Evolutionary conservation across 1,140 invertebrate species (phyloP).

Genomic region (Aphidius gifuensis): DNA sequence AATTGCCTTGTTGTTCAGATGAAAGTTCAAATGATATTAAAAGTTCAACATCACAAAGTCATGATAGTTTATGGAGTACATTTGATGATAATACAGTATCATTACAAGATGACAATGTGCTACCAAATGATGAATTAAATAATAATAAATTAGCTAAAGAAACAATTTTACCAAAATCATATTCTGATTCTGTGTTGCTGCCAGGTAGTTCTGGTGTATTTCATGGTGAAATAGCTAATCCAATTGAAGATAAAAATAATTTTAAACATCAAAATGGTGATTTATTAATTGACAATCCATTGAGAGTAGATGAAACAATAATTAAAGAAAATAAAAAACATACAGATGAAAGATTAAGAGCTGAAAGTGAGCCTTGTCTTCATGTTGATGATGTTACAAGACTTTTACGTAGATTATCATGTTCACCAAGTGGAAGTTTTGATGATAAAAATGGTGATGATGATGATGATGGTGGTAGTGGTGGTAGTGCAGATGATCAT

Average conservation of each 20-base stretch:
- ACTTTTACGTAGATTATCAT: constrained; percentile 29
- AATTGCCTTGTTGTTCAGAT: constrained; percentile 30
- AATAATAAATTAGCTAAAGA: not conserved
- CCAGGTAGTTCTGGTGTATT: not conserved
- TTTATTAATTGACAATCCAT: too few relatives aligned
- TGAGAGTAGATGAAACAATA: too few relatives aligned
- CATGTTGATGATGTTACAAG: constrained; percentile 27
- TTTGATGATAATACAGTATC: constrained; percentile 47
- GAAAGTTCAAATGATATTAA: constrained; percentile 34
- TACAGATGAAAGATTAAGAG: not conserved
- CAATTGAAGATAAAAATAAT: too few relatives aligned
- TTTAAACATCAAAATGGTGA: too few relatives aligned
- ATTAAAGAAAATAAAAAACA: not conserved
- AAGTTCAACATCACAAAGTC: constrained; percentile 43
- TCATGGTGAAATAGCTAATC: not conserved
- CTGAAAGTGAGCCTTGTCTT: too few relatives aligned
- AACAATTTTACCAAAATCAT: constrained; percentile 31
- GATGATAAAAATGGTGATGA: constrained; percentile 34
- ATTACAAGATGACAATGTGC: constrained; percentile 35
- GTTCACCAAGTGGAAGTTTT: constrained; percentile 25
- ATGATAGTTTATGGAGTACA: constrained; percentile 47
- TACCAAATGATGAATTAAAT: too few relatives aligned
- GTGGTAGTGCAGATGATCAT: constrained; percentile 42
- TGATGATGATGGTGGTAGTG: constrained; percentile 27
- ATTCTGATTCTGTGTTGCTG: constrained; percentile 42